A percentile compares a stretch with the other conserved stretches of the same genome.
Conservation (phyloP, 2,113 vertebrate genomes). For the Uropsilus gracilis region DNA sequence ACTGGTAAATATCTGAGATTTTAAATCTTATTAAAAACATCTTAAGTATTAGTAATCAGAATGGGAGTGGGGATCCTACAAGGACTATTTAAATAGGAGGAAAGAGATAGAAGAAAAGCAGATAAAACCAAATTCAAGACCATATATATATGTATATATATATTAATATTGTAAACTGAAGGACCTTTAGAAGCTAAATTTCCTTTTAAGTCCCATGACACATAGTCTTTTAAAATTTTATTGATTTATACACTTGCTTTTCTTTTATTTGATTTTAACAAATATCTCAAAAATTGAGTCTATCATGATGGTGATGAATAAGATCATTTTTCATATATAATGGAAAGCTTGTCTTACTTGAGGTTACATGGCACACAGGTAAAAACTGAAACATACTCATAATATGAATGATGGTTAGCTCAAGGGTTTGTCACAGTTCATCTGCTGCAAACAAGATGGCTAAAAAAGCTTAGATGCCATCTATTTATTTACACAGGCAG, state of each 20-base stretch:
- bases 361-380: not conserved
- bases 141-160: not conserved
- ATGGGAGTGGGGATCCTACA: not conserved
- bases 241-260: conserved; percentile 2
- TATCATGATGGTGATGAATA: conserved; percentile 48
- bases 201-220: not conserved
- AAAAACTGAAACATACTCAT: conserved; percentile 48
- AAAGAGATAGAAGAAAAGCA: not conserved
- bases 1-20: not conserved
- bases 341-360: conserved; percentile 66
- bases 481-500: conserved; percentile 66
- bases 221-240: not conserved
- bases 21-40: not conserved
- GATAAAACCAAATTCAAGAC: not conserved
- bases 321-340: conserved; percentile 70
- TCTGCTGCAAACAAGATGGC: conserved; percentile 46
- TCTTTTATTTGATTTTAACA: conserved; percentile 45
- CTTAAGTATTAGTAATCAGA: not conserved
- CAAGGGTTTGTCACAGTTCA: conserved; percentile 52
- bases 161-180: conserved; percentile 33
- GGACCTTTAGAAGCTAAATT: not conserved
- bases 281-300: conserved; percentile 63
- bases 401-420: conserved; percentile 58
- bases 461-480: conserved; percentile 40
- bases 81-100: not conserved